Evolutionary conservation across 2,113 vertebrate species (phyloP), one percentile per base, ranked within the genome.

Genomic region (Melanotaenia duboulayi): DNA sequence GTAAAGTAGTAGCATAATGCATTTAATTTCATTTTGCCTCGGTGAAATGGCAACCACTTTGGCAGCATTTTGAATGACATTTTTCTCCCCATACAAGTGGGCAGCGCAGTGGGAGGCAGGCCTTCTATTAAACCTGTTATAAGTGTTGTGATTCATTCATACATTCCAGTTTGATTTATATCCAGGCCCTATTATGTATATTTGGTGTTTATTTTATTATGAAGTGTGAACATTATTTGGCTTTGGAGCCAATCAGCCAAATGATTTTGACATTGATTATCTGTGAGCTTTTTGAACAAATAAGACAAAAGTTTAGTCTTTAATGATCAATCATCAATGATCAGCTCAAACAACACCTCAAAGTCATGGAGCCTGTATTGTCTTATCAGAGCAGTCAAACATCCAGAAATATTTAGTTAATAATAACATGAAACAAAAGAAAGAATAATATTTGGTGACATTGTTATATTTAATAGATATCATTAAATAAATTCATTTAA

Each of bases 51-150:
- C 44, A 65, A 11, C 23, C 50, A 25, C 49, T 37, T 54, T 52
- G 37, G 19, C 44, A 70, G 73, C 48, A 25, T 42, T 68, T 22
- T 82, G 85, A 90, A 66, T 76, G 87, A 84, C 90, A 81, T 59
- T 64, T 80, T 74, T 73, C 55, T 84, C 78, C 67, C 59, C 44
- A 68, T 80, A 72, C 65, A 71, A 82, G 75, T 73, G 74, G 81
- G 84, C 78, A 83, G 65, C 70, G 35, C 48, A 74, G 85, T 77
- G 49, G 77, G 82, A 70, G 48, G 65, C 48, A 44, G 60, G 61
- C 37, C 71, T 75, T 80, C 83, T 51, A 76, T 86, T 88, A 82
- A 72, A 78, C 72, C 73, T 58, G 62, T 82, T 76, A 71, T 74
- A 54, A 76, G 57, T 23, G 2, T 76, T 67, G 64, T 75, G 78